Conservation (phyloP, 2,797 vertebrate genomes). For the Eutrigla gurnardus region DNA sequence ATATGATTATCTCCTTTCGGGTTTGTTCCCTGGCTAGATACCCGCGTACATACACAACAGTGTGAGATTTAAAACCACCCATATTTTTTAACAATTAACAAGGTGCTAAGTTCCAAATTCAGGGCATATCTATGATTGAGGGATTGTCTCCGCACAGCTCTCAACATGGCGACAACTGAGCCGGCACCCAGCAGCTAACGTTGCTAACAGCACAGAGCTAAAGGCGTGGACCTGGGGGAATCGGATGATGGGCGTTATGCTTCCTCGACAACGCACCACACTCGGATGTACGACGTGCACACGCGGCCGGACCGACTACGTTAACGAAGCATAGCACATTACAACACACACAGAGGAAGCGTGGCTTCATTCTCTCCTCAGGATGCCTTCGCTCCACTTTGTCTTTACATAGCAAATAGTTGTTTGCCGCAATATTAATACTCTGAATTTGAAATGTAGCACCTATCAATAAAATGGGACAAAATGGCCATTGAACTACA, state of each 20-base stretch:
- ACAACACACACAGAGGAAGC: neutral
- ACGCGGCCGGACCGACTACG: neutral
- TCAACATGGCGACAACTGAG: neutral
- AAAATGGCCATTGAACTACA: conserved; percentile 15
- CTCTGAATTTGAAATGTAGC: neutral
- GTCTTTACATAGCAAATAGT: neutral
- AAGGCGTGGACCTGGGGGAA: too few species aligned
- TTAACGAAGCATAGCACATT: neutral
- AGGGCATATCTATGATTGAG: neutral
- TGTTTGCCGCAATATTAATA: neutral
- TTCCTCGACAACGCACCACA: too few species aligned
- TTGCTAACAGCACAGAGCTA: too few species aligned
- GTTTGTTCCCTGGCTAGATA: neutral
- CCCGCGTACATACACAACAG: neutral
- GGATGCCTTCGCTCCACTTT: neutral
- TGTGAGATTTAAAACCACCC: conserved; percentile 18
- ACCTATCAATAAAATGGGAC: conserved; percentile 6
- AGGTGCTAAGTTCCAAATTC: neutral
- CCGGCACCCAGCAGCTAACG: too few species aligned
- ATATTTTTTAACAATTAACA: neutral
- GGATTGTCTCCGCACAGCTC: neutral
- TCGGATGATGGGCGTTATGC: too few species aligned
- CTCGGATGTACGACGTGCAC: too few species aligned
- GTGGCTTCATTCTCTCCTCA: neutral
- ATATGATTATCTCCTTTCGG: neutral